These are phyloP conservation scores for Zaprionus camerounensis DNA, from an alignment of 1,140 invertebrate species.

Conservation along the genomic window DNA sequence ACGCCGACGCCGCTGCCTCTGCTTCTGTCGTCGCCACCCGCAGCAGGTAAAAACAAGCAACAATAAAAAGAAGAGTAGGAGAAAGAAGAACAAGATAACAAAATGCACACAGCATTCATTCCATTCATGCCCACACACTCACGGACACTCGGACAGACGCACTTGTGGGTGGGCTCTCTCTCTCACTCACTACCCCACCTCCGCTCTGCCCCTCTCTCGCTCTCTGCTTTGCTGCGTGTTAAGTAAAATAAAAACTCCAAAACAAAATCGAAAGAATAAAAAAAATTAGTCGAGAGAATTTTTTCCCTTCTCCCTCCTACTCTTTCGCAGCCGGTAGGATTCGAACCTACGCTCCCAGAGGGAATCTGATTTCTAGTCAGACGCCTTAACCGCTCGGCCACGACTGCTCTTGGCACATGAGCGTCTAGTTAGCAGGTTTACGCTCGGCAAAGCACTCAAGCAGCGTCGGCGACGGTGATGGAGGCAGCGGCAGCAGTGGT, in stretches of 20 bases:
- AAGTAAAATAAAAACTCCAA: slow-evolving; percentile 44
- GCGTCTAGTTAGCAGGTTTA: slow-evolving; percentile 62
- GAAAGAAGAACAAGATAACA: slow-evolving; percentile 44
- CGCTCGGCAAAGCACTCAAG: slow-evolving; percentile 39
- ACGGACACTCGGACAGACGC: slow-evolving; percentile 42
- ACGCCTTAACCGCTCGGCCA: slow-evolving; percentile 93
- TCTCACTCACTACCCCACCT: neutral
- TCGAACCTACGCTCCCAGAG: slow-evolving; percentile 92
- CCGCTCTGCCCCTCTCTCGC: neutral
- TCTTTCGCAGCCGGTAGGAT: slow-evolving; percentile 90
- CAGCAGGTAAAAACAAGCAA: slow-evolving; percentile 68
- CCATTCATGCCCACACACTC: slow-evolving; percentile 40
- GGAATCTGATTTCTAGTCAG: slow-evolving; percentile 93
- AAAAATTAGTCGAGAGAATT: slow-evolving; percentile 7
- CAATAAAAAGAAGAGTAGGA: slow-evolving; percentile 28
- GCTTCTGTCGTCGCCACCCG: slow-evolving; percentile 40
- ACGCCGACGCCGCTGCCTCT: slow-evolving; percentile 29
- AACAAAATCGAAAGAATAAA: slow-evolving; percentile 29
- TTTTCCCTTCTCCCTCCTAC: neutral
- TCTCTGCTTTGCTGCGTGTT: slow-evolving; percentile 10
- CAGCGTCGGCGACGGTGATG: neutral
- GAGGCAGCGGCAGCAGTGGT: slow-evolving; percentile 3
- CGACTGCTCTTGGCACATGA: slow-evolving; percentile 85
- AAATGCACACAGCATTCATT: slow-evolving; percentile 65
- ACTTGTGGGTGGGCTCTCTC: slow-evolving; percentile 75